Conservation (phyloP, 2,797 vertebrate genomes). For the Propithecus perrieri region DNA sequence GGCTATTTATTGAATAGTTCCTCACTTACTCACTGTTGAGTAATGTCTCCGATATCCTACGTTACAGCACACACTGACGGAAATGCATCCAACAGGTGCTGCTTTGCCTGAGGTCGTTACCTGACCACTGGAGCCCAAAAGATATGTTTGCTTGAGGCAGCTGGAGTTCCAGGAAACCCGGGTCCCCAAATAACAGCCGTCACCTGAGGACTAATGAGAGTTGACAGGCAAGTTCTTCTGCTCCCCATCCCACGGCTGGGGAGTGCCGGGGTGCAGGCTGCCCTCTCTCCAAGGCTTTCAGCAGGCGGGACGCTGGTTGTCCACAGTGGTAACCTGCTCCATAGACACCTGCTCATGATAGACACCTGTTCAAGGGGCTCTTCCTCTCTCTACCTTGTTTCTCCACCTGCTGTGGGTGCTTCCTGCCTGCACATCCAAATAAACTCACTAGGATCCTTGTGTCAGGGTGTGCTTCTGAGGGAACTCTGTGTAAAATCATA, state of each 20-base stretch:
- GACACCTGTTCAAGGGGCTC: too few relatives aligned
- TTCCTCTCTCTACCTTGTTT: neutral
- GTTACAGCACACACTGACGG: neutral
- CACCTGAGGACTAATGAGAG: rapidly evolving
- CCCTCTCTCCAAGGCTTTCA: too few relatives aligned
- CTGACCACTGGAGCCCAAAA: neutral
- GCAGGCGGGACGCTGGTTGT: rapidly evolving
- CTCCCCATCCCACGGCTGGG: too few relatives aligned
- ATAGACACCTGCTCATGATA: neutral
- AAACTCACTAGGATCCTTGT: neutral
- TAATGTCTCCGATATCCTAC: neutral
- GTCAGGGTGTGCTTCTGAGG: too few relatives aligned
- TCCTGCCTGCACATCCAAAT: rapidly evolving
- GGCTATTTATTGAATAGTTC: neutral
- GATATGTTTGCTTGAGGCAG: neutral
- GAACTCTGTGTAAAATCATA: too few relatives aligned
- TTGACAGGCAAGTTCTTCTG: rapidly evolving
- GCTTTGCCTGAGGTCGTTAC: neutral
- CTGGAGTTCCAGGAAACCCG: rapidly evolving
- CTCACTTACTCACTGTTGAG: neutral
- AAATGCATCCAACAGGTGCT: rapidly evolving
- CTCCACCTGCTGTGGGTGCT: neutral
- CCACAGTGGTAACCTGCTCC: rapidly evolving
- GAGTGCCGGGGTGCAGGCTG: rapidly evolving
- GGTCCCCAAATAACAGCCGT: neutral